phyloP scores from a whole-genome alignment of 2,113 vertebrate genomes.

The Gobius niger region DNA sequence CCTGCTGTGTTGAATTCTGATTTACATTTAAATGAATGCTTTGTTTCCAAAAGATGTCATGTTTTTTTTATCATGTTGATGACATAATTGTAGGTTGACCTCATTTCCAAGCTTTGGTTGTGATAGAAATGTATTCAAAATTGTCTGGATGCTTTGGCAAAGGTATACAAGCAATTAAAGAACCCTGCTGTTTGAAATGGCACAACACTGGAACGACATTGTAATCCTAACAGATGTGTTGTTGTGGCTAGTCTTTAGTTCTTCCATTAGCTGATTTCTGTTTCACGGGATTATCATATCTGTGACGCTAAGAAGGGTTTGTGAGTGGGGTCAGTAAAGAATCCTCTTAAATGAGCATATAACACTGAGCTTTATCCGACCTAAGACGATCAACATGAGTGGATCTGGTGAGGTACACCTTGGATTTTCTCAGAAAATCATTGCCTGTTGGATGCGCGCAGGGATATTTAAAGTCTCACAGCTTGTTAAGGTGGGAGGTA shows the following conservation, averaged over 20 bases:
- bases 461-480: constrained; percentile 11
- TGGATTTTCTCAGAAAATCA: constrained; percentile 30
- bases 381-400: constrained; percentile 54
- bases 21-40: background rate
- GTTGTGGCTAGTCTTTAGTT: constrained; percentile 16
- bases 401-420: constrained; percentile 56
- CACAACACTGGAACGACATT: constrained; percentile 1
- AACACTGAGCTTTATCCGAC: constrained; percentile 54
- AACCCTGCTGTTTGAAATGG: background rate
- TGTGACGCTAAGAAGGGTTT: constrained; percentile 57
- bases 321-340: constrained; percentile 40
- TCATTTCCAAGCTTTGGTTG: background rate
- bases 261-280: constrained; percentile 63
- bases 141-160: background rate
- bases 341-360: constrained; percentile 67
- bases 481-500: background rate
- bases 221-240: constrained; percentile 8
- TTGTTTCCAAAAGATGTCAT: background rate
- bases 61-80: background rate
- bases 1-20: background rate
- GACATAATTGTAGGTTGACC: background rate
- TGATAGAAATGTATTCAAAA: background rate
- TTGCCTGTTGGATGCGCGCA: constrained; percentile 15
- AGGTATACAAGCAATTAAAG: background rate
- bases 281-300: constrained; percentile 49